Evolutionary conservation across 2,113 vertebrate species (phyloP), one percentile per base, ranked within the genome.

Genomic region (Engraulis encrasicolus): DNA sequence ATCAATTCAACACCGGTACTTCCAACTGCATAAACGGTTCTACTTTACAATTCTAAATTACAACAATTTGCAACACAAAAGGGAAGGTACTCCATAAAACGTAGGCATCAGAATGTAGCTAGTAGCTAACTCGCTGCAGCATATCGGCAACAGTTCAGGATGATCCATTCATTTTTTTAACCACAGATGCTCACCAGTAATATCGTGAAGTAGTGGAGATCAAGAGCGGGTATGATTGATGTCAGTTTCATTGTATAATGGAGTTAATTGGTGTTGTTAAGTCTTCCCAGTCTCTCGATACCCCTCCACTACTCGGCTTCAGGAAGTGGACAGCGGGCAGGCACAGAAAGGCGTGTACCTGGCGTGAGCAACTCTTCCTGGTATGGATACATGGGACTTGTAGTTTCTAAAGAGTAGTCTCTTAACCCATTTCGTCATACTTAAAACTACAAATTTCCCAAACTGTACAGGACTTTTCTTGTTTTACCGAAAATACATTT

Each of bases 221-320:
- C 90, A 61, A 93, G 87, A 89, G 81, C 92, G 84, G 91, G 89
- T 88, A 88, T 87, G 88, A 90, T 58, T 88, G 87, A 87, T 89
- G 91, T 90, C 61, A 93, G 92, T 94, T 95, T 96, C 95, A 96
- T 96, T 92, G 92, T 95, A 94, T 71, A 93, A 82, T 91, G 74
- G 83, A 87, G 88, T 91, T 92, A 82, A 89, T 79, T 85, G 90
- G 82, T 92, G 91, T 85, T 91, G 84, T 52, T 90, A 50, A 88
- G 89, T 91, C 85, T 92, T 91, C 88, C 91, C 91, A 89, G 87
- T 92, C 89, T 89, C 90, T 92, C 89, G 92, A 93, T 91, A 91
- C 92, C 91, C 91, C 93, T 94, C 89, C 91, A 88, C 90, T 93
- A 85, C 83, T 80, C 86, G 89, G 88, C 89, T 90, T 90, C 91